A percentile compares a stretch with the other conserved stretches of the same genome.
These are phyloP conservation scores for Torymus tubicola DNA, from an alignment of 2,888 invertebrate species.

Conservation along the genomic window DNA sequence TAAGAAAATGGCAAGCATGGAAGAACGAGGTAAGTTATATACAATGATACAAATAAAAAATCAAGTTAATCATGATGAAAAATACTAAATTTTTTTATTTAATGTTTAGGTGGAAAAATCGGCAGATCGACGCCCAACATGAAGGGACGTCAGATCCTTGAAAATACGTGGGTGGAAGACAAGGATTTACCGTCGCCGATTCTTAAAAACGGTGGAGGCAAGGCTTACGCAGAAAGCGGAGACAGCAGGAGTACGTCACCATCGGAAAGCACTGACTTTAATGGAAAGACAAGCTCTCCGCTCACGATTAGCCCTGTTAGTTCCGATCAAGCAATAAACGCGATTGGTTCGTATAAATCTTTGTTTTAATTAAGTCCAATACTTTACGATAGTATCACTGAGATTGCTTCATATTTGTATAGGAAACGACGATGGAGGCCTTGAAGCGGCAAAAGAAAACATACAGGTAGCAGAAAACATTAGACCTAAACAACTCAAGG, in stretches of 20 bases:
- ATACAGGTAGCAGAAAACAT: slow-evolving; percentile 48
- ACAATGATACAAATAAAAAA: too few species aligned
- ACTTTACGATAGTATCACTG: neutral
- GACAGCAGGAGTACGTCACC: slow-evolving; percentile 60
- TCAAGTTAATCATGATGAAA: too few species aligned
- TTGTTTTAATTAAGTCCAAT: neutral
- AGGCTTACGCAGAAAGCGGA: slow-evolving; percentile 48
- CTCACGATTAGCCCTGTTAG: slow-evolving; percentile 64
- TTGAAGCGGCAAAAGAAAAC: slow-evolving; percentile 51
- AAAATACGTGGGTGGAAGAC: slow-evolving; percentile 68
- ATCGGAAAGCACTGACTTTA: slow-evolving; percentile 59
- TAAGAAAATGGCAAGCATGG: slow-evolving; percentile 67
- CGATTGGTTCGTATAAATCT: slow-evolving; percentile 58
- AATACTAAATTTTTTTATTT: too few species aligned
- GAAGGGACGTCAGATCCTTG: slow-evolving; percentile 59
- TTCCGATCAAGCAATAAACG: slow-evolving; percentile 64
- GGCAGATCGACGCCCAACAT: slow-evolving; percentile 63
- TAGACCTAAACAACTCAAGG: slow-evolving; percentile 52
- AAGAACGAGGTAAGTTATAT: slow-evolving; percentile 66
- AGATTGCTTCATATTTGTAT: neutral
- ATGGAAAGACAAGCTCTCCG: slow-evolving; percentile 70
- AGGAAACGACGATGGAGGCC: slow-evolving; percentile 47
- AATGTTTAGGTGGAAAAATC: slow-evolving; percentile 35
- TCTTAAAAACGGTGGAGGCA: slow-evolving; percentile 62
- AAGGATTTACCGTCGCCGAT: slow-evolving; percentile 71